Percentiles rank a stretch among this genome's conserved stretches.
Evolutionary conservation across 2,888 invertebrate species (phyloP).

Genomic region (Mythimna impura): DNA sequence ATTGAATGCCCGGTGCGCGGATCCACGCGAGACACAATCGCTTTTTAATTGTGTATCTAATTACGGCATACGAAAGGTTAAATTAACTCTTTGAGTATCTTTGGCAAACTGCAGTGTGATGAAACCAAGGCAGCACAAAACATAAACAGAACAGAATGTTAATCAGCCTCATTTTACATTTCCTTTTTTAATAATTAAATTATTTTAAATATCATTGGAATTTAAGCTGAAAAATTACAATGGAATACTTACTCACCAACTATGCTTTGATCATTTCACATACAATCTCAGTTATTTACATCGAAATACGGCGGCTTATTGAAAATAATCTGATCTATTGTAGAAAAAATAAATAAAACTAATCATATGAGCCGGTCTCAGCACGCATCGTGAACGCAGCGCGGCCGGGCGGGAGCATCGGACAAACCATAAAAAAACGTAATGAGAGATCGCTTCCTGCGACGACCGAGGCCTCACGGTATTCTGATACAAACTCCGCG

Average conservation of each 20-base stretch:
- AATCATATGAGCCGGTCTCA: constrained; percentile 69
- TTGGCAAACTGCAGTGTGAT: constrained; percentile 7
- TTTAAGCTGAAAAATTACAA: background rate
- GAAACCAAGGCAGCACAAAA: background rate
- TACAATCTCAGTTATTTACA: background rate
- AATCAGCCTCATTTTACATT: too few relatives aligned
- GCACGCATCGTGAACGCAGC: constrained; percentile 70
- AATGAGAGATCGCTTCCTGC: constrained; percentile 90
- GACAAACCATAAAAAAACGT: constrained; percentile 87
- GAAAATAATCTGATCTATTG: constrained; percentile 61
- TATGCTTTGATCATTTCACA: constrained; percentile 18
- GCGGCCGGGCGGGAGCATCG: constrained; percentile 81
- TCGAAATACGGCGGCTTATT: constrained; percentile 22
- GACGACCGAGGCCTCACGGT: constrained; percentile 73
- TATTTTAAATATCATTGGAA: background rate
- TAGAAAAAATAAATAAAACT: constrained; percentile 65
- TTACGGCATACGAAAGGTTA: too few relatives aligned
- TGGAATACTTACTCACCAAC: background rate
- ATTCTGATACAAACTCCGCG: constrained; percentile 65
- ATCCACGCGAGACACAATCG: too few relatives aligned
- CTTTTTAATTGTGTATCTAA: too few relatives aligned
- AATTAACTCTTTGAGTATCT: background rate
- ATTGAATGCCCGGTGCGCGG: too few relatives aligned
- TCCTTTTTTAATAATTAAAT: background rate
- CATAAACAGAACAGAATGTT: background rate